These are phyloP conservation scores for Lontra canadensis DNA, from an alignment of 2,113 vertebrate genomes.

Conservation along the genomic window DNA sequence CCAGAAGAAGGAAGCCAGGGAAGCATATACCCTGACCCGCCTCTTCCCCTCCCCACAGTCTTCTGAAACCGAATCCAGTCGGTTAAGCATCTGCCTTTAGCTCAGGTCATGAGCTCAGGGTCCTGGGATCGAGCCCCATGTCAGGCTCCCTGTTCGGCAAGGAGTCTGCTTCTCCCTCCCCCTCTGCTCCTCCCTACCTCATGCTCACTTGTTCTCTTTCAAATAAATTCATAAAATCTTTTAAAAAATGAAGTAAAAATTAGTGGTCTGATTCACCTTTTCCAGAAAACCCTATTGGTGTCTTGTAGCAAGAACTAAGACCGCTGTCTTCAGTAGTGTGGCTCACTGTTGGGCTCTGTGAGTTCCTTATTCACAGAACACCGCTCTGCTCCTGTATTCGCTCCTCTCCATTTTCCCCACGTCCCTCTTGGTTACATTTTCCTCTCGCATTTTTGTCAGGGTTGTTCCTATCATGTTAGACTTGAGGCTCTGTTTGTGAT, in stretches of 20 bases:
- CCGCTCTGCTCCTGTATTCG: fast-evolving
- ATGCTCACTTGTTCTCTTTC: not conserved
- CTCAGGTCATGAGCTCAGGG: not conserved
- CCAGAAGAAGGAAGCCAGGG: not conserved
- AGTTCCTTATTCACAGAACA: not conserved
- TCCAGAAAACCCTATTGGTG: not conserved
- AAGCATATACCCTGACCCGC: not conserved
- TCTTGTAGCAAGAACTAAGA: not conserved
- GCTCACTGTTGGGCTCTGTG: too few species aligned
- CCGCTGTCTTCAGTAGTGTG: fast-evolving
- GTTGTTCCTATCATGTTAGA: not conserved
- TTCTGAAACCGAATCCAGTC: not conserved
- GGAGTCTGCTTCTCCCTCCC: not conserved
- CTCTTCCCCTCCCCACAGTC: not conserved
- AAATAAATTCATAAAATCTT: not conserved
- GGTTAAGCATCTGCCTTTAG: not conserved
- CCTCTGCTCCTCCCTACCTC: not conserved
- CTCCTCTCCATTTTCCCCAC: not conserved
- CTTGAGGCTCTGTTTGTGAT: not conserved
- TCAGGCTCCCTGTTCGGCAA: not conserved
- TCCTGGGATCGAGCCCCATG: not conserved
- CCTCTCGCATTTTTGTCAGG: not conserved
- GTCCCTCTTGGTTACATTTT: not conserved
- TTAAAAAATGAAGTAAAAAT: not conserved
- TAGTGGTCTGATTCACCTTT: not conserved